These are phyloP conservation scores for Epinephelus lanceolatus DNA, from an alignment of 2,113 vertebrate genomes.

Conservation along the genomic window DNA sequence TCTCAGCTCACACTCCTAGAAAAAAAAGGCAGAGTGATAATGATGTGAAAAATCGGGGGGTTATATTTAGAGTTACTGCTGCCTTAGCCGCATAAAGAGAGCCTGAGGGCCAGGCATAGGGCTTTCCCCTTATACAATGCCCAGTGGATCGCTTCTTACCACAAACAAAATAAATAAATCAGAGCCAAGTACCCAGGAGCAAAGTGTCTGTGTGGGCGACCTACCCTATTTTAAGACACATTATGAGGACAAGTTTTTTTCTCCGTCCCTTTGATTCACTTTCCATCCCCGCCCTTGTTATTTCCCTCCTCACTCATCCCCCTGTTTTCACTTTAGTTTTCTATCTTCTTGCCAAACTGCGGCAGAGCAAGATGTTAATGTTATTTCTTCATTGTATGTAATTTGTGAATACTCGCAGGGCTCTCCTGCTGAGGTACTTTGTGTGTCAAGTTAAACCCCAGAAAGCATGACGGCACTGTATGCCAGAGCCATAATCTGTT, in stretches of 20 bases:
- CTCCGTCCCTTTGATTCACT: slow-evolving; percentile 40
- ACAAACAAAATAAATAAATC: slow-evolving; percentile 76
- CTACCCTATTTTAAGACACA: slow-evolving; percentile 65
- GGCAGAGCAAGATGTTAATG: not conserved
- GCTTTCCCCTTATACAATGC: slow-evolving; percentile 62
- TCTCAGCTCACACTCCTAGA: slow-evolving; percentile 33
- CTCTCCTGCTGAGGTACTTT: not conserved
- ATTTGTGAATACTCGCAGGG: slow-evolving; percentile 4
- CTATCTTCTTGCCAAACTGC: not conserved
- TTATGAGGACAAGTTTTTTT: slow-evolving; percentile 43
- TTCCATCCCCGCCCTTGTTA: slow-evolving; percentile 15
- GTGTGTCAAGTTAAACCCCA: slow-evolving; percentile 23
- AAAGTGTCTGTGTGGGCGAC: slow-evolving; percentile 63
- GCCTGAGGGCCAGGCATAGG: slow-evolving; percentile 53
- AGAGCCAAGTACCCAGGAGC: slow-evolving; percentile 61
- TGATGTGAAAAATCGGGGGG: slow-evolving; percentile 44
- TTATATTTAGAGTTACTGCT: slow-evolving; percentile 59
- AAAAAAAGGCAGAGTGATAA: slow-evolving; percentile 41
- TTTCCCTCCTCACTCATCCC: not conserved
- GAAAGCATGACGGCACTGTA: slow-evolving; percentile 4
- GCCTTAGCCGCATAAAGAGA: slow-evolving; percentile 37
- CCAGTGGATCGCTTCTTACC: slow-evolving; percentile 54
- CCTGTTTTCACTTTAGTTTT: slow-evolving; percentile 7
- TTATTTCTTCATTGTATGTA: slow-evolving; percentile 22
- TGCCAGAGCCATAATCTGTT: slow-evolving; percentile 36